Base-by-base conservation (phyloP, 2,113 vertebrate species). In the Pampusana beccarii region DNA sequence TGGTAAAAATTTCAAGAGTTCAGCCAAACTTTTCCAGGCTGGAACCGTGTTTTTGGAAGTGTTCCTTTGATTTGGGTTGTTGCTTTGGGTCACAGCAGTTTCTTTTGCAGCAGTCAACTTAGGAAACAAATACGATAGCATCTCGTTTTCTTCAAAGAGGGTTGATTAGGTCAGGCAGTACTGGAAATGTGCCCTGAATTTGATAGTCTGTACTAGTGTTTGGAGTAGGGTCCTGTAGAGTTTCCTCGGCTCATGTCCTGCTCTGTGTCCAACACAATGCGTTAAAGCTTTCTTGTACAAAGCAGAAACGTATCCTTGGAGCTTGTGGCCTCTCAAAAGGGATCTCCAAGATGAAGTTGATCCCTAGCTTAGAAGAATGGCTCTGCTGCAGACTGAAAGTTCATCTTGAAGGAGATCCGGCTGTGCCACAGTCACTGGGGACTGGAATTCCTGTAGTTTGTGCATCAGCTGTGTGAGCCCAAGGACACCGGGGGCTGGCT, bases 101-200 rank as follows among this genome's bases (percentile, higher is more conserved):
- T 69, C 69, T 88, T 92, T 66, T 67, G 48, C 75, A 64, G 85
- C 42, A 34, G 33, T 70, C 40, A n/a, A 2, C 38, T 86, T 77
- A 29, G 29, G 66, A 91, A 94, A 91, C 54, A 88, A 80, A 38
- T 88, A 70, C 20, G 31, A 16, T 1, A 82, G 51, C 65, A 65
- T 91, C 74, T 82, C 83, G 51, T 51, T 94, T 85, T 58, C 93
- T 66, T 92, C 44, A 21, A 19, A 36, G 71, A 33, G 25, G 26
- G 50, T 29, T 57, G 62, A 54, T 82, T 57, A 25, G 74, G 74
- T 93, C 84, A 80, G 64, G 64, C 60, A 58, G 81, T 33, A 24
- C 71, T 92, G 95, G 80, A 95, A 86, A 31, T 4, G 15, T 36
- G 82, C 85, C 67, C 64, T 86, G 58, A 42, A 7, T 85, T 69